Base-by-base conservation (phyloP, 2,888 invertebrate genomes). In the Epinotia demarniana region DNA sequence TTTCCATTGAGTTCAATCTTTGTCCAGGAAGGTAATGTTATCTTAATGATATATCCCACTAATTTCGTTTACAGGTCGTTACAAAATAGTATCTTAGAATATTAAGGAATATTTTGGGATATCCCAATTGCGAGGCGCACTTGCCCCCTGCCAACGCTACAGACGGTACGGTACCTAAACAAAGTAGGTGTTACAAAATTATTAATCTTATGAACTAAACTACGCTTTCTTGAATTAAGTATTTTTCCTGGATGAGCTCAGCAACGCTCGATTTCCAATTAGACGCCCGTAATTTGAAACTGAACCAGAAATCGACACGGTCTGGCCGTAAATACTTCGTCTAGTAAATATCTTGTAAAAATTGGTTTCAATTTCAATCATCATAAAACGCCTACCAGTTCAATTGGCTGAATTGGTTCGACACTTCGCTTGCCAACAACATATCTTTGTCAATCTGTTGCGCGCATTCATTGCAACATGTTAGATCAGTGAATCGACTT, bases 351-450 rank as follows among this genome's bases (percentile, higher is more conserved):
- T 3, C 39, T 73, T 68, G n/a, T 27, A 53, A 61, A 67, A 73
- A n/a, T 43, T 13, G 19, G 57, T 66, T 58, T 49, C 49, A 39
- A 72, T 62, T 57, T 69, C 58, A 63, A 69, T 74, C 63, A 74
- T 63, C 57, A 64, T 74, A 58, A 69, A 61, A 58, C 19, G 19
- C 49, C 49, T 5, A 53, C 16, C 0, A 49, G 16, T 13, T 13
- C 46, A 49, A 49, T 49, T 49, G 2, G 16, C 2, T 13, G 16
- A 49, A 49, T 49, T 49, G 2, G 12, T 13, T 49, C 46, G 13
- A 49, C 13, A 13, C 46, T 49, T 49, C 46, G 3, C 46, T 4
- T 16, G 4, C 46, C 13, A 33, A 33, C 33, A 8, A 49, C 3
- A 49, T 49, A 49, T 13, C 33, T 8, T 33, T 33, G 8, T 33